Percentiles rank a stretch among this genome's conserved stretches.
Evolutionary conservation across 2,888 invertebrate genomes (phyloP).

Genomic region (Dioctria linearis): DNA sequence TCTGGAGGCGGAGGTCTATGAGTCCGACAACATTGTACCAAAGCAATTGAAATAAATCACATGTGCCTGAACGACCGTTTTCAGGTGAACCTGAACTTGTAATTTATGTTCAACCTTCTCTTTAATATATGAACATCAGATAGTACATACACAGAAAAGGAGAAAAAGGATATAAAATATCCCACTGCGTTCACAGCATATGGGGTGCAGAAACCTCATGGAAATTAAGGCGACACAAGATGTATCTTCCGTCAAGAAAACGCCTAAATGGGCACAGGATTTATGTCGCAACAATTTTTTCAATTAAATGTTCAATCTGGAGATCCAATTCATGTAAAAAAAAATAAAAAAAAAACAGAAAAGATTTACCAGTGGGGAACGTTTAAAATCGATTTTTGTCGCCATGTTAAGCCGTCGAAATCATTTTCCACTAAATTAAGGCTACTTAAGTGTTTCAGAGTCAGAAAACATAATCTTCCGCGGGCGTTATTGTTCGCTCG

Average conservation of each 20-base stretch:
- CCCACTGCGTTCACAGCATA: conserved; percentile 34
- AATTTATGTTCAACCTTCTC: conserved; percentile 31
- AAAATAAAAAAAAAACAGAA: background rate
- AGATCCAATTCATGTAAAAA: background rate
- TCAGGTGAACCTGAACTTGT: background rate
- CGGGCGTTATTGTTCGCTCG: conserved; percentile 24
- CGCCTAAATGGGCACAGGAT: conserved; percentile 26
- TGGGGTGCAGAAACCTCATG: background rate
- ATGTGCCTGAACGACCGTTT: conserved; percentile 3
- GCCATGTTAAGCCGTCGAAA: background rate
- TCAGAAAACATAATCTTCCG: background rate
- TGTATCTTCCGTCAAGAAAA: conserved; percentile 39
- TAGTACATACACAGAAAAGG: too few species aligned
- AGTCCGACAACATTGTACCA: conserved; percentile 20
- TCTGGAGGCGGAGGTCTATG: conserved; percentile 40
- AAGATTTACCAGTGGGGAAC: conserved; percentile 4
- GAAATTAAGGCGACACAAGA: conserved; percentile 41
- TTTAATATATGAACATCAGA: too few species aligned
- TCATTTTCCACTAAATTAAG: conserved; percentile 36
- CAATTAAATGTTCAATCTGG: conserved; percentile 36
- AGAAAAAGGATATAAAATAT: conserved; percentile 20
- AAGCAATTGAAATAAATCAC: conserved; percentile 34
- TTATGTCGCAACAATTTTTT: conserved; percentile 18
- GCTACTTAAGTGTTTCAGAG: conserved; percentile 27
- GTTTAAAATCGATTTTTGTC: conserved; percentile 26